Base-by-base conservation (phyloP, 2,113 vertebrate genomes). In the Salminus brasiliensis region DNA sequence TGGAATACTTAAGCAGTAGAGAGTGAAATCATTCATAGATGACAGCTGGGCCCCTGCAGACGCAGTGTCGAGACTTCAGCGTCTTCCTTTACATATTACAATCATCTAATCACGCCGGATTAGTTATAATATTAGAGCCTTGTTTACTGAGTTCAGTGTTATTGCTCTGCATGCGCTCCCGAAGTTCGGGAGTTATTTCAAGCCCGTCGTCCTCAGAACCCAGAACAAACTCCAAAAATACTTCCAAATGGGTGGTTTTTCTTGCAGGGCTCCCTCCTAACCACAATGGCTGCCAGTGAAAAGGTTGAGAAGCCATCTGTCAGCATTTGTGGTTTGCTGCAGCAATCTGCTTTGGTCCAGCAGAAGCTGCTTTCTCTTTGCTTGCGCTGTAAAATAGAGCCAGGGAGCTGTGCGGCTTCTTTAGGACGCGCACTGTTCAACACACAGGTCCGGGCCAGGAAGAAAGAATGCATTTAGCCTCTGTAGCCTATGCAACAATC, bases 241-340 rank as follows among this genome's bases (percentile, higher is more conserved):
- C 86, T 87, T 65, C 10, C 66, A 80, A 78, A 81, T 53, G 85
- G 85, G 86, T 87, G 87, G 84, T 89, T 88, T n/a, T 85, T 88
- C 90, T 81, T 85, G 76, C 82, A 76, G 86, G 79, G 88, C 84
- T 86, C 89, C 89, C 89, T 86, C 21, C 65, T 87, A 78, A 90
- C 91, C 90, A 89, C 88, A 85, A 79, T 86, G 75, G 84, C 88
- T 83, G 86, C 85, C 88, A 84, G 89, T 86, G 80, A 87, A 86
- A 89, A 89, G 87, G 91, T 89, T 88, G 83, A 87, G 88, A 85
- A 86, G 86, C 90, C 93, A 92, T 94, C 92, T 93, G 93, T 90
- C 90, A 91, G 89, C 89, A 80, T 90, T 92, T 91, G 89, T 89
- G 87, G 87, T 91, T 87, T 88, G 89, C 82, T 87, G 81, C 90